A percentile compares a stretch with the other conserved stretches of the same genome.
These are phyloP conservation scores for Melanotaenia boesemani DNA, from an alignment of 2,797 vertebrate species.

Conservation along the genomic window DNA sequence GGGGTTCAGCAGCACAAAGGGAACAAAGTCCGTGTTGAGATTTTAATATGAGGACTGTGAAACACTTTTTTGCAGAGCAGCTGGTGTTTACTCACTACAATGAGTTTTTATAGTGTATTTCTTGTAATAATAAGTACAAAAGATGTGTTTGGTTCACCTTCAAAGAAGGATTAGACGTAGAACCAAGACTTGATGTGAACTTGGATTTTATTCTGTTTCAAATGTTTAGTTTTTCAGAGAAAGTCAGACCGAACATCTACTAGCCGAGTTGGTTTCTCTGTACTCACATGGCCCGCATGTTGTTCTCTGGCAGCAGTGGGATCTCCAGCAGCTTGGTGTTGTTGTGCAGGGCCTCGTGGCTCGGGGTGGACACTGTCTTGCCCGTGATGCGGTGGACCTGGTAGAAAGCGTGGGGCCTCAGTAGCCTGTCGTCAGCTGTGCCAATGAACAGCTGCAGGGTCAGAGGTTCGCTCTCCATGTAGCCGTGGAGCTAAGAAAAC, in stretches of 20 bases:
- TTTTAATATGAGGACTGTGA: background rate
- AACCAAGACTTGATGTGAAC: too few species aligned
- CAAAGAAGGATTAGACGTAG: too few species aligned
- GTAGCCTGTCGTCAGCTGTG: conserved; percentile 97
- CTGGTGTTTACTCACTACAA: conserved; percentile 1
- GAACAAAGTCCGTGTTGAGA: background rate
- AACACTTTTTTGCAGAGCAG: conserved; percentile 8
- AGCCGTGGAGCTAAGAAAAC: conserved; percentile 91
- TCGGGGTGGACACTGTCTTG: conserved; percentile 97
- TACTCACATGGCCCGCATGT: conserved; percentile 97
- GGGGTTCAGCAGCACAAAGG: background rate
- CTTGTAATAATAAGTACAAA: too few species aligned
- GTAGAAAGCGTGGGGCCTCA: conserved; percentile 98
- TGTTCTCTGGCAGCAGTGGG: conserved; percentile 95
- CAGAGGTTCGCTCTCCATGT: conserved; percentile 95
- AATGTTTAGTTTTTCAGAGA: background rate
- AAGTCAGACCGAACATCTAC: background rate
- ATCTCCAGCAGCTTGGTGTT: conserved; percentile 99
- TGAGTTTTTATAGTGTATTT: too few species aligned
- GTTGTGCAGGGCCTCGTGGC: conserved; percentile 94
- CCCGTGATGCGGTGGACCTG: conserved; percentile 99
- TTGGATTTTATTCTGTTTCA: too few species aligned
- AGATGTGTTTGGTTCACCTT: too few species aligned
- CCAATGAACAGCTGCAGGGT: conserved; percentile 98
- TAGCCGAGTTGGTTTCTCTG: background rate